A percentile compares a stretch with the other conserved stretches of the same genome.
These are phyloP conservation scores for Gorsachius goisagi DNA, from an alignment of 2,113 vertebrate species.

Conservation along the genomic window DNA sequence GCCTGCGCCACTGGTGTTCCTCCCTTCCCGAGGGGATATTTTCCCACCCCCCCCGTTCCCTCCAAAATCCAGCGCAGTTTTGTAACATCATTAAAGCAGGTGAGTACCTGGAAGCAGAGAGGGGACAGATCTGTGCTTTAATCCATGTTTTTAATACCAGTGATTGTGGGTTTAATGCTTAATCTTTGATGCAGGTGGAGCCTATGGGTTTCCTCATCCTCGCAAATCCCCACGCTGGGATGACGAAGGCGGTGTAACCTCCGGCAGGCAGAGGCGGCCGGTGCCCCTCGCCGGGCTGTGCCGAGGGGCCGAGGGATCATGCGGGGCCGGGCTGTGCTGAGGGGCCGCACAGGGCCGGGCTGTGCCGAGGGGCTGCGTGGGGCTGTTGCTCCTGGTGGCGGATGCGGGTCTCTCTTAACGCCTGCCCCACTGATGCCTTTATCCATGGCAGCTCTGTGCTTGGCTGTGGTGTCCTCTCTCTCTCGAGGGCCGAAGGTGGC, in stretches of 20 bases:
- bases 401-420: neutral
- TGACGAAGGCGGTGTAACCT: neutral
- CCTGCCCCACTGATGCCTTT: neutral
- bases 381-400: neutral
- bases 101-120: neutral
- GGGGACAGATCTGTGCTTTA: neutral
- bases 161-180: neutral
- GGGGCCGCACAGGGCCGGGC: neutral
- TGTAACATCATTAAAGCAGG: neutral
- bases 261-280: fast-evolving
- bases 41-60: fast-evolving
- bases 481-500: fast-evolving
- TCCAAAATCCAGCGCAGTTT: neutral
- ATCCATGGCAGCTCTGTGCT: neutral
- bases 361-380: fast-evolving
- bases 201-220: neutral
- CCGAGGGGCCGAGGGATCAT: too few relatives aligned
- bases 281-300: fast-evolving
- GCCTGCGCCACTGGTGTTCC: neutral
- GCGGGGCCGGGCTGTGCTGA: fast-evolving
- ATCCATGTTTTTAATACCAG: fast-evolving
- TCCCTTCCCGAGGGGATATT: neutral
- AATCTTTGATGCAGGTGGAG: neutral
- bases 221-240: neutral
- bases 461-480: too few relatives aligned